Base-by-base conservation (phyloP, 2,888 invertebrate species). In the Zele albiditarsus region DNA sequence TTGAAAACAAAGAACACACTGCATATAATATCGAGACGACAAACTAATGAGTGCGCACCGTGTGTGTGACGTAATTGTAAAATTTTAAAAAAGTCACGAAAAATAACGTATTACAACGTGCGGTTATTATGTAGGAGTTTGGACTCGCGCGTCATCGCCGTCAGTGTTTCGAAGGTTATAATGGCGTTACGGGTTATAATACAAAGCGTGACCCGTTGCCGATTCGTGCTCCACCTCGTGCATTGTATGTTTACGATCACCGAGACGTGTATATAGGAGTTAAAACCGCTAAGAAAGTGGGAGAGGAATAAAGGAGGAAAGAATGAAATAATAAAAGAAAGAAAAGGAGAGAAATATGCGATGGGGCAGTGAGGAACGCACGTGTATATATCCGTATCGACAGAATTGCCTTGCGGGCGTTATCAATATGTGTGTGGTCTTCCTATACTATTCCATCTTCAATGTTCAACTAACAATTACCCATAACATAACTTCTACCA, bases 61-160 rank as follows among this genome's bases (percentile, higher is more conserved):
- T 71, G 67, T 60, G 79, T 85, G 86, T 85, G 86, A 87, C 86
- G 86, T 87, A 88, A 87, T 89, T 83, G 86, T 83, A 82, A 82
- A 79, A 84, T 85, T 85, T 87, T 83, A 77, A 83, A 86, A 88
- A 88, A 87, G 87, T 88, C 86, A 87, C 88, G 87, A 87, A 86
- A 53, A 53, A 53, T 53, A 53, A 53, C 53, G 53, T 20, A 6
- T 20, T 20, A 53, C 53, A 53, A 53, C 53, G 53, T 2, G 8
- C 2, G 20, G n/a, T n/a, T 46, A 42, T 42, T 46, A 20, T 53
- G 23, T 20, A 23, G 6, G 20, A 20, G 53, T 53, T n/a, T 10
- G 20, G 53, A 53, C 53, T 53, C 77, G 77, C 78, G 76, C 77
- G 76, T 67, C 76, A 68, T 68, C 65, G 75, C 67, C 77, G 46